Percentiles rank a stretch among this genome's conserved stretches.
Conservation (phyloP, 2,888 invertebrate species). For the Reticulitermes lucifugus region DNA sequence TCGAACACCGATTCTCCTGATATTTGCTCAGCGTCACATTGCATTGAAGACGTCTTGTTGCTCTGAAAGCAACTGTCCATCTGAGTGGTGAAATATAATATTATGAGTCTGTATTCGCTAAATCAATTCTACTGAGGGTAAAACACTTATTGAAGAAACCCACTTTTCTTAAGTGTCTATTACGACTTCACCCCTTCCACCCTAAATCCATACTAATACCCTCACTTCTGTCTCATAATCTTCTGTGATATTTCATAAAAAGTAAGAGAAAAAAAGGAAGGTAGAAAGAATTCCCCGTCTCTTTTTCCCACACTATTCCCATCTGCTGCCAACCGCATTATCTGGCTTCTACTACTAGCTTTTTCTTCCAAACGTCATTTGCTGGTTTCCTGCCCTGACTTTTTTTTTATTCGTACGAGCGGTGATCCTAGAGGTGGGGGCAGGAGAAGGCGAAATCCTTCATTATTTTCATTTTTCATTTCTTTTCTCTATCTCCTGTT, state of each 20-base stretch:
- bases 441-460: neutral
- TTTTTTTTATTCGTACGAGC: neutral
- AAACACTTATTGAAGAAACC: slow-evolving; percentile 20
- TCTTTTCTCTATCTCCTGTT: neutral
- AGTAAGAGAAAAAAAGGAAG: neutral
- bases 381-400: neutral
- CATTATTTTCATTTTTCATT: slow-evolving; percentile 36
- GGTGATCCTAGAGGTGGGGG: neutral
- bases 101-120: neutral
- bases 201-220: slow-evolving; percentile 26
- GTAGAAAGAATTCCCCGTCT: neutral
- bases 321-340: slow-evolving; percentile 35
- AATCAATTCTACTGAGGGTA: neutral
- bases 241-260: slow-evolving; percentile 16
- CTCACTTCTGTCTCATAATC: neutral
- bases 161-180: slow-evolving; percentile 25
- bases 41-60: no score
- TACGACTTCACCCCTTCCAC: neutral
- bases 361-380: slow-evolving; percentile 28
- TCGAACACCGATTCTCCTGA: no score
- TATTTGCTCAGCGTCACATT: no score
- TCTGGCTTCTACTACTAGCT: neutral
- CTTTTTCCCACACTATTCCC: neutral
- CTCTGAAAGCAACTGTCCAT: no score
- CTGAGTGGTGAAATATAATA: no score